Base-by-base conservation (phyloP, 2,113 vertebrate species). In the Ginglymostoma cirratum region DNA sequence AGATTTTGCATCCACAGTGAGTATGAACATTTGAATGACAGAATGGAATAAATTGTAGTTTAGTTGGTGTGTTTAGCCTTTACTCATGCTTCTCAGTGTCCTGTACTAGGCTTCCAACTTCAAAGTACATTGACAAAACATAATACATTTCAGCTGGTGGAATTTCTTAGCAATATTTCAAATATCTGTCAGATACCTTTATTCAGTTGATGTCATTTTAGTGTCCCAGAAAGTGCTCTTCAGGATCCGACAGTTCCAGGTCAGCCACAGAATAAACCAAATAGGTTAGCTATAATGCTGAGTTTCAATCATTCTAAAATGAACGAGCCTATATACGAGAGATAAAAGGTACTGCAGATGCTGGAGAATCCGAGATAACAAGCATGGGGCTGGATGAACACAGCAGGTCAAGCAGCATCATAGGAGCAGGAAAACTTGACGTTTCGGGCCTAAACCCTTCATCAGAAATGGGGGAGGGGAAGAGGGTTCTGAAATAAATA, bases 161-260 rank as follows among this genome's bases (percentile, higher is more conserved):
- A 30, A 94, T 38, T 70, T 70, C 38, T 70, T n/a, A 94, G 66
- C 65, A 94, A 48, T 94, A 70, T 94, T 94, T 94, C 93, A 45
- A 69, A 30, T 61, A 61, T 42, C 66, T n/a, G 15, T 94, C 93
- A 94, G 93, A 94, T 94, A 70, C 19, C 93, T 48, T 27, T 70
- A 94, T 94, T 94, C 23, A 69, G 24, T 94, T 23, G 67, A 94
- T 66, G 66, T 94, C 65, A 94, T 94, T 70, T 67, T 72, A 24
- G 38, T 70, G 34, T 94, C 70, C 21, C 93, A 94, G 38, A 94
- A 94, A n/a, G n/a, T 45, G 2, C 23, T 66, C 93, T 70, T 48
- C n/a, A 94, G 66, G n/a, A 61, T 70, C n/a, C 42, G 15, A 42
- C 38, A 72, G n/a, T 7, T 70, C 42, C n/a, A 94, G 66, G 3